These are phyloP conservation scores for Leucophora obtusa DNA, from an alignment of 2,888 invertebrate species.

Conservation along the genomic window DNA sequence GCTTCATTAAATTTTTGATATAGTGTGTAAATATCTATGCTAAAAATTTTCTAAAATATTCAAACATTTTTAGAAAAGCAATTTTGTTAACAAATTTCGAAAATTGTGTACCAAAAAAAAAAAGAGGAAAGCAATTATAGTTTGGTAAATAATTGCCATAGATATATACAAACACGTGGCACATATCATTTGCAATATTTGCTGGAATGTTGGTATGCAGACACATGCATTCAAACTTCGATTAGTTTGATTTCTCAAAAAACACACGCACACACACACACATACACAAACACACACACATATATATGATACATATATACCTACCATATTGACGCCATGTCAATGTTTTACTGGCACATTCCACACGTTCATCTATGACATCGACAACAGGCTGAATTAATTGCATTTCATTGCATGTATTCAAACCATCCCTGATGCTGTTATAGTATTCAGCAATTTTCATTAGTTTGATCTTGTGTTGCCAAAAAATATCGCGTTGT, in stretches of 20 bases:
- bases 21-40: background rate
- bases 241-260: background rate
- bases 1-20: background rate
- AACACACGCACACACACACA: no score
- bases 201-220: no score
- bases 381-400: conserved; percentile 88
- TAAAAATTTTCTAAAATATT: background rate
- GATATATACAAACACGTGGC: background rate
- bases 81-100: background rate
- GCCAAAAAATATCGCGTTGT: conserved; percentile 73
- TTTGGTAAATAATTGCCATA: conserved; percentile 38
- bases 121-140: conserved; percentile 30
- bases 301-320: conserved; percentile 64
- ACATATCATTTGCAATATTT: no score
- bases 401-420: conserved; percentile 84
- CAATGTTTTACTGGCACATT: conserved; percentile 83
- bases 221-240: background rate
- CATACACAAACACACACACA: no score
- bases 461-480: conserved; percentile 79
- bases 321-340: conserved; percentile 91
- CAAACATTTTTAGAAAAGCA: background rate
- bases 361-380: conserved; percentile 85
- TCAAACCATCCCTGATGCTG: conserved; percentile 82
- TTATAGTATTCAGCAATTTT: conserved; percentile 90
- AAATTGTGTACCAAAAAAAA: conserved; percentile 5